A percentile compares a stretch with the other conserved stretches of the same genome.
phyloP scores from a whole-genome alignment of 2,888 invertebrate genomes.

The Sycophila texana region DNA sequence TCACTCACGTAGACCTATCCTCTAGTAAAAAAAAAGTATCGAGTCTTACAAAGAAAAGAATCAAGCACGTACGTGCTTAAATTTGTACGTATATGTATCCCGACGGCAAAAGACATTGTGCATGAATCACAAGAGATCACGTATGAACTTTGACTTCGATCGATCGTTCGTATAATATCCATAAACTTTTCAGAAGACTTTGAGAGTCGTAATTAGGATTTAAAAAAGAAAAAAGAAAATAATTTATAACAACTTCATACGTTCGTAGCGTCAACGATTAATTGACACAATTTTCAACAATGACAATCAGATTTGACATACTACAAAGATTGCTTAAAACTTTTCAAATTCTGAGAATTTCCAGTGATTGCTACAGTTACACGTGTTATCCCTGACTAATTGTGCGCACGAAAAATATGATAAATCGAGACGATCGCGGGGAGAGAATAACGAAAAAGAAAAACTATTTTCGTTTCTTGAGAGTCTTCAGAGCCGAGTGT shows the following conservation, averaged over 20 bases:
- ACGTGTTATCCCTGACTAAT: background rate
- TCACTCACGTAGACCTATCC: conserved; percentile 6
- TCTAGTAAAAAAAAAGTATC: conserved; percentile 42
- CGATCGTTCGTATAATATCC: no score
- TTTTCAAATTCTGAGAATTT: no score
- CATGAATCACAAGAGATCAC: background rate
- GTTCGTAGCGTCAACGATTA: no score
- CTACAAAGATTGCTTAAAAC: no score
- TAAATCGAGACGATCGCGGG: conserved; percentile 7
- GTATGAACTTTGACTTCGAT: background rate
- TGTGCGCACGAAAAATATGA: conserved; percentile 1
- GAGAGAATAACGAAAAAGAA: conserved; percentile 18
- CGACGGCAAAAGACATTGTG: conserved; percentile 15
- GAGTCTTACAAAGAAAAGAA: conserved; percentile 31
- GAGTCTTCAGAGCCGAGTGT: conserved; percentile 66
- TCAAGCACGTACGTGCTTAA: conserved; percentile 26
- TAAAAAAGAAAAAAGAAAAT: no score
- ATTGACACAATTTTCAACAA: no score
- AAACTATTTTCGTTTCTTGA: conserved; percentile 26
- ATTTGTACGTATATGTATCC: conserved; percentile 19
- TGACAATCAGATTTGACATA: no score
- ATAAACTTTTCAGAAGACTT: no score
- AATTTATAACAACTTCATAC: no score
- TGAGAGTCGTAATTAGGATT: no score
- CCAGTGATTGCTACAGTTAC: no score